Evolutionary conservation across 2,888 invertebrate species (phyloP).

Genomic region (Eurytoma californica): DNA sequence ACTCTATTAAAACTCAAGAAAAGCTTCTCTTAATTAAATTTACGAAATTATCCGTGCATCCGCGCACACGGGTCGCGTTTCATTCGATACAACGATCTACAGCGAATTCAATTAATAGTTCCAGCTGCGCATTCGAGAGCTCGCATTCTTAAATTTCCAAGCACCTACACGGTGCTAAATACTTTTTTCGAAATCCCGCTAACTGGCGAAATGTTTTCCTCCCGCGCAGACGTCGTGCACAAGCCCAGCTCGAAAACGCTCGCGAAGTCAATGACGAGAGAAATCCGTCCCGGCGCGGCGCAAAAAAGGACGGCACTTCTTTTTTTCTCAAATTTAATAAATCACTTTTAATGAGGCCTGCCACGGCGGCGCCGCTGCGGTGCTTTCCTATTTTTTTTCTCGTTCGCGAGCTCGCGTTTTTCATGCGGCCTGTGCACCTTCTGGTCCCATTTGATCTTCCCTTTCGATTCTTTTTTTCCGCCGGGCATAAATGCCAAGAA

Average conservation of each 20-base stretch:
- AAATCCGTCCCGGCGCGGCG: background rate
- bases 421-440: conserved; percentile 24
- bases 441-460: conserved; percentile 43
- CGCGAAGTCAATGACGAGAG: conserved; percentile 29
- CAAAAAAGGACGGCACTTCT: background rate
- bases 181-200: conserved; percentile 14
- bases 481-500: conserved; percentile 43
- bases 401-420: conserved; percentile 25
- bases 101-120: too few species aligned
- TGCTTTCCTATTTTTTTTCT: conserved; percentile 32
- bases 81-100: too few species aligned
- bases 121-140: too few species aligned
- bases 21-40: too few species aligned
- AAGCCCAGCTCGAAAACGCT: conserved; percentile 14
- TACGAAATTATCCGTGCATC: too few species aligned
- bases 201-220: conserved; percentile 19
- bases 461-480: conserved; percentile 27
- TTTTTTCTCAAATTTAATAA: conserved; percentile 47
- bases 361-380: background rate
- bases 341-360: conserved; percentile 52
- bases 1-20: too few species aligned
- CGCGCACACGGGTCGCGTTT: too few species aligned
- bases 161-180: conserved; percentile 9
- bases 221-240: background rate
- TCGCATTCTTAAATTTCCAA: too few species aligned